These are phyloP conservation scores for Orchesellides sinensis DNA, from an alignment of 2,888 invertebrate species.

Conservation along the genomic window DNA sequence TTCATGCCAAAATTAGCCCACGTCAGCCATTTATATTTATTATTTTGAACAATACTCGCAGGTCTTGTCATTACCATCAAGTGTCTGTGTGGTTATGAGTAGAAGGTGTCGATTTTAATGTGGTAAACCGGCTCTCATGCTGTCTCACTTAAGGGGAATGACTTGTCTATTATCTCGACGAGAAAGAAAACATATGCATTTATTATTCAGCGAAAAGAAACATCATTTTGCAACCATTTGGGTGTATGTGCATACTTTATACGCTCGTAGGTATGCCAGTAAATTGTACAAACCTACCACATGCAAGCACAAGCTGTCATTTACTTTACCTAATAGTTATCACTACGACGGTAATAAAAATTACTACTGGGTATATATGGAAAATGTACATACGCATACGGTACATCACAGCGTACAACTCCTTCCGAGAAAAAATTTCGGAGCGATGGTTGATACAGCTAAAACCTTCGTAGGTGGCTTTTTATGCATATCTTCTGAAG, in stretches of 20 bases:
- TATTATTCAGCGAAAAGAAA: slow-evolving; percentile 14
- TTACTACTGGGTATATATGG: slow-evolving; percentile 48
- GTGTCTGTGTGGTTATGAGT: slow-evolving; percentile 3
- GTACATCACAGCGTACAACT: slow-evolving; percentile 26
- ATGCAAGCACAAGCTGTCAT: slow-evolving; percentile 66
- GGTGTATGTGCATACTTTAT: slow-evolving; percentile 1
- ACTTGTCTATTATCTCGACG: slow-evolving; percentile 57
- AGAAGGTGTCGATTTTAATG: slow-evolving; percentile 64
- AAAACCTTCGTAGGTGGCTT: slow-evolving; percentile 59
- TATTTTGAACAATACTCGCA: slow-evolving; percentile 19
- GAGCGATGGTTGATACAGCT: slow-evolving; percentile 16
- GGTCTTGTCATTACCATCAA: slow-evolving; percentile 12
- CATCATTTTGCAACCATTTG: slow-evolving; percentile 37
- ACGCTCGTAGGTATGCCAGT: background rate
- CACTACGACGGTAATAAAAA: slow-evolving; percentile 53
- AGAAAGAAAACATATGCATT: background rate
- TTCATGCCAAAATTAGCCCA: slow-evolving; percentile 62
- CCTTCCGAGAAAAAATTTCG: slow-evolving; percentile 40
- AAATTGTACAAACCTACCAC: slow-evolving; percentile 42
- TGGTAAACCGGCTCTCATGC: slow-evolving; percentile 56
- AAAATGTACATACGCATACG: background rate
- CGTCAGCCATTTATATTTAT: slow-evolving; percentile 41
- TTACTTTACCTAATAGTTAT: slow-evolving; percentile 64
- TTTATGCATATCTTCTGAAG: slow-evolving; percentile 15
- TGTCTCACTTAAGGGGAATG: slow-evolving; percentile 65